Base-by-base conservation (phyloP, 2,888 invertebrate species). In the Machimus atricapillus region DNA sequence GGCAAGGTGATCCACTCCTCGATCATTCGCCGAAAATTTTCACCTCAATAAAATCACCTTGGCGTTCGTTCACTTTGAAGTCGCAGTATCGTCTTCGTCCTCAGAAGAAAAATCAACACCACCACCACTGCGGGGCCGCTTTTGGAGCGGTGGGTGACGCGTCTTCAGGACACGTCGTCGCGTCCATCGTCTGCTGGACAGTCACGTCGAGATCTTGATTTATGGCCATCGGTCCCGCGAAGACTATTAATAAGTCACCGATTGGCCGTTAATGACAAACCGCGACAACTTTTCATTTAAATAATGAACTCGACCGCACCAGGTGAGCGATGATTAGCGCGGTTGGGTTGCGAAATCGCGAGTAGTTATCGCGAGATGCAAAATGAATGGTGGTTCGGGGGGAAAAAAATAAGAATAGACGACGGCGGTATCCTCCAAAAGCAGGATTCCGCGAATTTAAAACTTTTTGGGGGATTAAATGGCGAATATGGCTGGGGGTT, bases 161-260 rank as follows among this genome's bases (percentile, higher is more conserved):
- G 66, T 66, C 66, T 66, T 66, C 66, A 66, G 66, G 66, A 66
- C 16, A 7, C n/a, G 19, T 56, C 56, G 56, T 19, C 56, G 56
- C 56, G 56, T 27, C 66, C 66, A 23, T 66, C 66, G 9, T 58
- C 23, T 6, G n/a, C 23, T 23, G 66, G 66, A 23, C 27, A 66
- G 66, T 66, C 66, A 14, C 27, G 8, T 66, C 66, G 27, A 23
- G 8, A 14, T 66, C 66, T 19, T 66, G 66, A 66, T 66, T 66
- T 66, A 66, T 66, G 66, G 27, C 66, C 9, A 66, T 66, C 66
- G 27, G 9, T 66, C 66, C 66, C 27, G 27, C 19, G 27, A 66
- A 66, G 66, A 34, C 78, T 77, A 77, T 86, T 86, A 86, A 85
- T 85, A 85, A 85, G 73, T 85, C 74, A 85, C 40, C 85, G 74